Evolutionary conservation across 1,140 invertebrate genomes (phyloP).

Genomic region (Protaetia brevitarsis): DNA sequence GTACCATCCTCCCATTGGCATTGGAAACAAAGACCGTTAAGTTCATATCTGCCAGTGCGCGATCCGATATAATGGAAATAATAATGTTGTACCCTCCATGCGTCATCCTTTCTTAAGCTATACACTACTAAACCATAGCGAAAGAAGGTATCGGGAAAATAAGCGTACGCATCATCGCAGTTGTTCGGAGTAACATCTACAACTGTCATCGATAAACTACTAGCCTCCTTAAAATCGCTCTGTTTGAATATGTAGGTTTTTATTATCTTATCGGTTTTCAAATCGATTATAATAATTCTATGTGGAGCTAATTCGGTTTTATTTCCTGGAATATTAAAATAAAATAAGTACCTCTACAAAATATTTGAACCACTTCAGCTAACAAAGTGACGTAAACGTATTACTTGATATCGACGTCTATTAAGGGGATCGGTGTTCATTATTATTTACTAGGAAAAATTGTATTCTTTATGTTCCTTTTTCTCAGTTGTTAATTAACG

Average conservation of each 20-base stretch:
- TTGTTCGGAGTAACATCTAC: conserved; percentile 57
- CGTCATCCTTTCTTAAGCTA: conserved; percentile 60
- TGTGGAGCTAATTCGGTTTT: conserved; percentile 55
- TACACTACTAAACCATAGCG: conserved; percentile 64
- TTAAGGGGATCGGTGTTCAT: too few species aligned
- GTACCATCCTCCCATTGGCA: conserved; percentile 73
- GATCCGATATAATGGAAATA: conserved; percentile 68
- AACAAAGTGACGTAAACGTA: too few species aligned
- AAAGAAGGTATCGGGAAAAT: conserved; percentile 64
- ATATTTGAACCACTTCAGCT: not conserved
- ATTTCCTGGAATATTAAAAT: conserved; percentile 50
- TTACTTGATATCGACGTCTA: too few species aligned
- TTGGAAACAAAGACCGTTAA: conserved; percentile 62
- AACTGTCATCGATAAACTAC: conserved; percentile 57
- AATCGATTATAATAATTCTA: conserved; percentile 64
- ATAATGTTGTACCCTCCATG: conserved; percentile 68
- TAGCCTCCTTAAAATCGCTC: conserved; percentile 46
- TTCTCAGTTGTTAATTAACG: too few species aligned
- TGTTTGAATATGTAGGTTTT: conserved; percentile 49
- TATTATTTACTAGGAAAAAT: too few species aligned
- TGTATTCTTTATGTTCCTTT: too few species aligned
- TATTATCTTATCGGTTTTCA: conserved; percentile 55
- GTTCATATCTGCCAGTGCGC: conserved; percentile 63
- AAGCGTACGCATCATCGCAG: conserved; percentile 64
- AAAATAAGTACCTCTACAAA: not conserved